A percentile compares a stretch with the other conserved stretches of the same genome.
Evolutionary conservation across 2,888 invertebrate species (phyloP).

Genomic region (Pristionchus fissidentatus): DNA sequence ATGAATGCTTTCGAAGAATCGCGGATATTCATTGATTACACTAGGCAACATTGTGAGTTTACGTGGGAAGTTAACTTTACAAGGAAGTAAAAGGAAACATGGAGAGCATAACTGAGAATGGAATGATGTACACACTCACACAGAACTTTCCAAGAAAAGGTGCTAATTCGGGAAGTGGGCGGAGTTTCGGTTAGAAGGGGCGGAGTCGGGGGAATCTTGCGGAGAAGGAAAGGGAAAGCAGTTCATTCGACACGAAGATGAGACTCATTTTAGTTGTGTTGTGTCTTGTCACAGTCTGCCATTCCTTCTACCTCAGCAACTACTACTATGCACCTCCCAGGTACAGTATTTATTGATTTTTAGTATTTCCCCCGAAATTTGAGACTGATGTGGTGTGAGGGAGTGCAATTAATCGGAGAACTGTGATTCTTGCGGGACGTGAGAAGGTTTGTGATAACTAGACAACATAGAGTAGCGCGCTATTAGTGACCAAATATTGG

Average conservation of each 20-base stretch:
- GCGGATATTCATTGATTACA: no score
- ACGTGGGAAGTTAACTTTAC: no score
- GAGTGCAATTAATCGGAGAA: no score
- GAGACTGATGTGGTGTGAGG: no score
- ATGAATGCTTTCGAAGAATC: background rate
- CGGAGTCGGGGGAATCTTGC: background rate
- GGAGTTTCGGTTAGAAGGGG: slow-evolving; percentile 9
- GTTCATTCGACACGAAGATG: background rate
- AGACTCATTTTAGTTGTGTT: background rate
- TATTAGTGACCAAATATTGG: no score
- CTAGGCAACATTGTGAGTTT: no score
- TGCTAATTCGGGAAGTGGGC: background rate
- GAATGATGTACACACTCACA: background rate
- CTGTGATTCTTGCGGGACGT: no score
- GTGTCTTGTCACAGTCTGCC: background rate
- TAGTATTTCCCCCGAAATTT: no score
- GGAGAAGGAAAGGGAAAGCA: background rate
- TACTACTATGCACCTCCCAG: slow-evolving; percentile 33
- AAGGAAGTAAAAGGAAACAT: no score
- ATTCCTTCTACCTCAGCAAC: slow-evolving; percentile 26
- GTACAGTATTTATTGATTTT: no score
- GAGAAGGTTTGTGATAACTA: no score
- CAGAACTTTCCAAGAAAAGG: background rate
- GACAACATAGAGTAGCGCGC: no score
- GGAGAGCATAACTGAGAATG: background rate